Percentiles rank a stretch among this genome's conserved stretches.
These are phyloP conservation scores for Brachypterus glaber DNA, from an alignment of 2,888 invertebrate genomes.

Conservation along the genomic window DNA sequence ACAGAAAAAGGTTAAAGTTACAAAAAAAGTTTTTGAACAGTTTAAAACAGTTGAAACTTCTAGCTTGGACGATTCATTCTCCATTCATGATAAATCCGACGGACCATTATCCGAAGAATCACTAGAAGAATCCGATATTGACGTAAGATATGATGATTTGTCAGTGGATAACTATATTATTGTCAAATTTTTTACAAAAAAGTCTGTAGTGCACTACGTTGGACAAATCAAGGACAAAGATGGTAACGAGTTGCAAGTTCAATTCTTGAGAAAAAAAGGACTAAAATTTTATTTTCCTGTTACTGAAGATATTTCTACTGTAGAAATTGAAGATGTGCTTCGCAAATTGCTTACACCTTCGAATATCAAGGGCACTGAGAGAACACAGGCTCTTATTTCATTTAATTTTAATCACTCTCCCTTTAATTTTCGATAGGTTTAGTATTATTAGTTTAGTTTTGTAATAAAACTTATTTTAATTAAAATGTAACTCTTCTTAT, in stretches of 20 bases:
- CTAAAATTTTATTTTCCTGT: slow-evolving; percentile 2
- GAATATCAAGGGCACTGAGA: no score
- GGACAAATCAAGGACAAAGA: no score
- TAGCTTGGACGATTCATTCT: slow-evolving; percentile 1
- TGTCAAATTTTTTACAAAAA: slow-evolving; percentile 7
- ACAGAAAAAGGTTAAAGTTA: slow-evolving; percentile 6
- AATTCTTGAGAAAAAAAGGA: slow-evolving; percentile 6
- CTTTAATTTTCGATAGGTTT: no score
- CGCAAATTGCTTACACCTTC: slow-evolving; percentile 9
- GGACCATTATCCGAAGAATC: slow-evolving; percentile 5
- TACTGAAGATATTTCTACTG: slow-evolving; percentile 8
- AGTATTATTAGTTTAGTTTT: no score
- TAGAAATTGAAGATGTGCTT: slow-evolving; percentile 2
- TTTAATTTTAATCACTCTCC: no score
- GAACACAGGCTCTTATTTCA: no score
- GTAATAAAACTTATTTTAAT: no score
- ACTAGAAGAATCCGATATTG: background rate
- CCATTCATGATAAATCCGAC: slow-evolving; percentile 8
- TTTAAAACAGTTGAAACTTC: slow-evolving; percentile 3
- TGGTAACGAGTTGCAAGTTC: slow-evolving; percentile 6
- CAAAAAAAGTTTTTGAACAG: slow-evolving; percentile 4
- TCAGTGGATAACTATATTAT: slow-evolving; percentile 4
- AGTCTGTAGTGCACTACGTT: slow-evolving; percentile 6
- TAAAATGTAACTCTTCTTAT: no score
- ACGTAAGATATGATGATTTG: slow-evolving; percentile 4